These are phyloP conservation scores for Garra rufa DNA, from an alignment of 2,113 vertebrate species.

Conservation along the genomic window DNA sequence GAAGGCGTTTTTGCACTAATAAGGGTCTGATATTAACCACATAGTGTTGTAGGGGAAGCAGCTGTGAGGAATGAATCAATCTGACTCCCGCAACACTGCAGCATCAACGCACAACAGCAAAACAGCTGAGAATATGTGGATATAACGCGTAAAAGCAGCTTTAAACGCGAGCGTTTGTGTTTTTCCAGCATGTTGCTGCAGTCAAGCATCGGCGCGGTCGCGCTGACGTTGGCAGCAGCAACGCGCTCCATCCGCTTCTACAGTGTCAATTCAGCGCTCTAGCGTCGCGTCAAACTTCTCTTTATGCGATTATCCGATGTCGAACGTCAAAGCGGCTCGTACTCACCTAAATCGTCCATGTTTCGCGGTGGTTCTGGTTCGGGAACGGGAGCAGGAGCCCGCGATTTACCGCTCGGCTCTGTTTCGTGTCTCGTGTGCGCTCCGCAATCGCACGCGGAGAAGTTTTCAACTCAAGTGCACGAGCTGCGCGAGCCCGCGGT, in stretches of 20 bases:
- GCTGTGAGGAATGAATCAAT: neutral
- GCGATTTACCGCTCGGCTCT: neutral
- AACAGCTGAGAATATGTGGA: neutral
- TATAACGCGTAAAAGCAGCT: neutral
- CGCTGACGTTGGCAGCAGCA: constrained; percentile 33
- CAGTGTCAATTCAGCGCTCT: neutral
- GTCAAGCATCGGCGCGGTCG: constrained; percentile 28
- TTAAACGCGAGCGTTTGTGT: neutral
- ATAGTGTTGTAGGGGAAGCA: neutral
- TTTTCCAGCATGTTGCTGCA: constrained; percentile 18
- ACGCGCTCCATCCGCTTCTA: constrained; percentile 8
- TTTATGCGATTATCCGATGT: neutral
- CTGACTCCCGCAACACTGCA: neutral
- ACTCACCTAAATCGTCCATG: constrained; percentile 40
- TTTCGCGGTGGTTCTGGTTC: neutral
- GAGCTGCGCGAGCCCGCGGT: constrained; percentile 38
- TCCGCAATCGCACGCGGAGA: constrained; percentile 36
- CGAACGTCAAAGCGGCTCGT: neutral
- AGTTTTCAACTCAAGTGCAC: constrained; percentile 50
- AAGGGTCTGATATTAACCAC: neutral
- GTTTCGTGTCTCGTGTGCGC: constrained; percentile 8
- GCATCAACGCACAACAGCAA: neutral
- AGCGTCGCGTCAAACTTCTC: neutral
- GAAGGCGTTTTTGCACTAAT: neutral
- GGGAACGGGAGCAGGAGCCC: neutral